Evolutionary conservation across 2,797 vertebrate species (phyloP), one percentile per base, ranked within the genome.

Genomic region (Paedocypris micromegethes): DNA sequence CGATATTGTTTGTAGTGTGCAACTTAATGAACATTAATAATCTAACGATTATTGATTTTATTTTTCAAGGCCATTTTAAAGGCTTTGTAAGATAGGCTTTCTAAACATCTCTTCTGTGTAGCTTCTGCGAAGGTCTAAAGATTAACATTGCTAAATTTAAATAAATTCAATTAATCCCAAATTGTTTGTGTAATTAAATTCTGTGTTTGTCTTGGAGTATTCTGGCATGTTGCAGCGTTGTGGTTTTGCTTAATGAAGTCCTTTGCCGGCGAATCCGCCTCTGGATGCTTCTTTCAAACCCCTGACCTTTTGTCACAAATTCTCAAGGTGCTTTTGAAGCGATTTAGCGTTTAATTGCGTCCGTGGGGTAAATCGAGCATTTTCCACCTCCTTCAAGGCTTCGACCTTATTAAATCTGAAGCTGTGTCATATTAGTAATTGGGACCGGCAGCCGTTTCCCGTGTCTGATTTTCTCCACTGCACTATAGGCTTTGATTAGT

Each of bases 341-440:
- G n/a, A 43, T 77, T 54, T 60, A 50, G 39, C 8, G 46, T 72
- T 73, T 75, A 75, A 75, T 78, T 70, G 73, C 48, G 2, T 75
- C 73, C 70, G 49, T 46, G 47, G 67, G 73, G 58, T 52, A 70
- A 75, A 51, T n/a, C 6, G 57, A 42, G 41, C 50, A 60, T 4
- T 5, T 51, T 52, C 43, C 43, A 3, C 51, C 9, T 42, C 3
- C 44, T 68, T n/a, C 48, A 55, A 69, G 70, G 58, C 53, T 48
- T 7, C 6, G 48, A 45, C 49, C 48, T 53, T 68, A 48, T 64
- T 64, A 50, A 50, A 62, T 51, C 62, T 47, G 42, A 46, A 64
- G 6, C 40, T 60, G 9, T 56, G 61, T 61, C 59, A 63, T 73
- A 6, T 61, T 73, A 64, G 64, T 75, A 75, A 78, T 67, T 70